Evolutionary conservation across 2,797 vertebrate species (phyloP).

Genomic region (Dermochelys coriacea): DNA sequence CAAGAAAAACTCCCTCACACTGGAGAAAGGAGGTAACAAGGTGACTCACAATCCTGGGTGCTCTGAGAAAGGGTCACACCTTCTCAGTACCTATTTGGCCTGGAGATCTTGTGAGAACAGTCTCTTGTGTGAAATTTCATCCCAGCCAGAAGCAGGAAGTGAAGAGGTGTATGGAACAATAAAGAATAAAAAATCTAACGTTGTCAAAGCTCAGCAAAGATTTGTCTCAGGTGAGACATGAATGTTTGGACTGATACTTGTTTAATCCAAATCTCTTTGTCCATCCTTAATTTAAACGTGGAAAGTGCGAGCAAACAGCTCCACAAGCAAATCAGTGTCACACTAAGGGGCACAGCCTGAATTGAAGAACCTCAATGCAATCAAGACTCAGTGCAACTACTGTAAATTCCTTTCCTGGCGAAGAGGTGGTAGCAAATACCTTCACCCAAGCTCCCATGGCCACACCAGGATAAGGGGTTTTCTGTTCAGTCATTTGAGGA

Average conservation of each 20-base stretch:
- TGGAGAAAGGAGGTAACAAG: not conserved
- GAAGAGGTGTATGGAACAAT: accelerated
- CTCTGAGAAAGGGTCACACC: not conserved
- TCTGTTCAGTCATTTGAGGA: not conserved
- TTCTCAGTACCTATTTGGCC: accelerated
- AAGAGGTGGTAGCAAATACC: not conserved
- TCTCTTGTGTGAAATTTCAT: not conserved
- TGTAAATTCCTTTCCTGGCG: not conserved
- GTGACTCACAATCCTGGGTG: not conserved
- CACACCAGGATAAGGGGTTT: not conserved
- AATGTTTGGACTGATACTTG: not conserved
- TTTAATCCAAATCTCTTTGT: not conserved
- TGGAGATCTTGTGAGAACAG: accelerated
- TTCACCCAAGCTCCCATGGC: not conserved
- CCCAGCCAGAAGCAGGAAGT: not conserved
- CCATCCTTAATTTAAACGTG: accelerated
- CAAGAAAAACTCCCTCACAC: not conserved
- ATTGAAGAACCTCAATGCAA: not conserved
- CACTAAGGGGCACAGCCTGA: not conserved
- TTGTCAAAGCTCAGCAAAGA: not conserved
- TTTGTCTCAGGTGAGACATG: not conserved
- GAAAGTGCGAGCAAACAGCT: not conserved
- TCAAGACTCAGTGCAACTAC: too few species aligned
- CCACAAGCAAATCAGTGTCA: not conserved
- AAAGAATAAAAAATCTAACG: accelerated